Evolutionary conservation across 2,797 vertebrate species (phyloP).

Genomic region (Agapornis canus): DNA sequence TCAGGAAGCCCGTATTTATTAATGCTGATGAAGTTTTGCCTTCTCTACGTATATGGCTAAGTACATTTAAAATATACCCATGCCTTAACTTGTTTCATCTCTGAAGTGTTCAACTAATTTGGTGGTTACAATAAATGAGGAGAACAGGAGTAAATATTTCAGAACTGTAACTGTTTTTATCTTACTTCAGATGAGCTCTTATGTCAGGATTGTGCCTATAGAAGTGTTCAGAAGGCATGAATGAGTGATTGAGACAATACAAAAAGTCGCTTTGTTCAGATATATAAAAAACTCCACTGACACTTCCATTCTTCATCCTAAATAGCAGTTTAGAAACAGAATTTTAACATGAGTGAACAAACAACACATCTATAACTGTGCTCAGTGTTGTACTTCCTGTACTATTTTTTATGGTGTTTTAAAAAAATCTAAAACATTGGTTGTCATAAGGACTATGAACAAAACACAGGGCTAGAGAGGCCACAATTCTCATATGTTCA

Average conservation of each 20-base stretch:
- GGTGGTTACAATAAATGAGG: not conserved
- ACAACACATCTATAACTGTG: not conserved
- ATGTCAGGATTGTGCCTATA: not conserved
- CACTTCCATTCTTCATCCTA: not conserved
- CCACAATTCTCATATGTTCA: not conserved
- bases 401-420: not conserved
- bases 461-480: not conserved
- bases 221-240: not conserved
- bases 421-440: not conserved
- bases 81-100: not conserved
- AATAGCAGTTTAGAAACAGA: not conserved
- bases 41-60: not conserved
- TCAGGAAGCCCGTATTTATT: not conserved
- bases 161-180: not conserved
- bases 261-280: not conserved
- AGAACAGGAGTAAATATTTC: not conserved
- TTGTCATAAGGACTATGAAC: rapidly evolving
- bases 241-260: not conserved
- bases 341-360: not conserved
- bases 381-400: not conserved
- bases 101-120: not conserved
- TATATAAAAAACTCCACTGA: not conserved
- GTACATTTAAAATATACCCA: not conserved
- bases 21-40: not conserved
- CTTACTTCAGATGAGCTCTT: not conserved